phyloP scores from a whole-genome alignment of 2,888 invertebrate genomes.

The Brachypalpus laphriformis region DNA sequence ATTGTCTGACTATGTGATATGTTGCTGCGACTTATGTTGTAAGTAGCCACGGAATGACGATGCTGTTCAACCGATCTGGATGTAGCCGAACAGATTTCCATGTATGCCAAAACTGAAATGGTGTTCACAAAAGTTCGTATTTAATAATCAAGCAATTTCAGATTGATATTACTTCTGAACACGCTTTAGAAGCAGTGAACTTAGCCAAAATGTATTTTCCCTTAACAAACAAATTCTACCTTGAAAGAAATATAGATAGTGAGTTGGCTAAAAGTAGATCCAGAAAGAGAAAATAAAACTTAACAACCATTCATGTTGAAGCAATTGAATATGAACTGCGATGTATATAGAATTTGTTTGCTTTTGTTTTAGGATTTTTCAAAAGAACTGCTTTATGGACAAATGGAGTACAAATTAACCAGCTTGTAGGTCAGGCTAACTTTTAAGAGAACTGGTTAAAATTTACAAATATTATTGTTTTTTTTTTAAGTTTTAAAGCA shows the following conservation, averaged over 20 bases:
- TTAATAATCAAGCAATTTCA: background rate
- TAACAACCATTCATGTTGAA: background rate
- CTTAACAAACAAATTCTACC: background rate
- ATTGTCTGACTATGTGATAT: slow-evolving; percentile 83
- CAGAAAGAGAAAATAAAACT: background rate
- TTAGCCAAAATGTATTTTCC: background rate
- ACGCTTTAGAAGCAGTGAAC: background rate
- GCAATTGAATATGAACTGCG: slow-evolving; percentile 4
- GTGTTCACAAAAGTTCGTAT: background rate
- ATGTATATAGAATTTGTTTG: slow-evolving; percentile 1
- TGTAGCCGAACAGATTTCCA: slow-evolving; percentile 96
- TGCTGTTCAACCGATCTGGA: slow-evolving; percentile 90
- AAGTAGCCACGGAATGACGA: slow-evolving; percentile 94
- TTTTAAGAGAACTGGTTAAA: background rate
- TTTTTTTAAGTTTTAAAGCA: background rate
- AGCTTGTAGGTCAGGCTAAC: background rate
- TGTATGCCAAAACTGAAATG: slow-evolving; percentile 94
- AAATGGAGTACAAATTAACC: background rate
- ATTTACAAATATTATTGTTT: background rate
- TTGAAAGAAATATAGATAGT: background rate
- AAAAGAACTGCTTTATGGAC: background rate
- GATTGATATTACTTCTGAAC: background rate
- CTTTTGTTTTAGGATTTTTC: background rate
- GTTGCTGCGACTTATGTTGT: slow-evolving; percentile 84
- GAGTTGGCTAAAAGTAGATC: background rate